phyloP scores from a whole-genome alignment of 1,140 invertebrate species.

The Drosophila burlai region DNA sequence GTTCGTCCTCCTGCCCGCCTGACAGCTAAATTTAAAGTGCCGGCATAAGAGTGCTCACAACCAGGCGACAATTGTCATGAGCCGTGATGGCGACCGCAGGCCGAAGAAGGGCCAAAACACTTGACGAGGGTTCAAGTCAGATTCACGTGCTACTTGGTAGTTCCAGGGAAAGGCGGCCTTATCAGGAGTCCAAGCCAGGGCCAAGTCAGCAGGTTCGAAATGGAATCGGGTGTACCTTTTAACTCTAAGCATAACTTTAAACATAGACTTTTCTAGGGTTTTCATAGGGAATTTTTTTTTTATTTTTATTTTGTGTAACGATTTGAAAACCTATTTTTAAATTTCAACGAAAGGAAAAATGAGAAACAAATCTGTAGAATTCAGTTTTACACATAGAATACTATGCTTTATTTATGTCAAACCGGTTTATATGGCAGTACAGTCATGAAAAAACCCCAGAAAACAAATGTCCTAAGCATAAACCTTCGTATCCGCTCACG shows the following conservation, averaged over 20 bases:
- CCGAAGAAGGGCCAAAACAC: conserved; percentile 25
- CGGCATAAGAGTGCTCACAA: conserved; percentile 30
- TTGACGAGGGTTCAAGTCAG: conserved; percentile 62
- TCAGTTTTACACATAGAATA: no score
- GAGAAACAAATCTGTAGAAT: rapidly evolving
- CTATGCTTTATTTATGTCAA: background rate
- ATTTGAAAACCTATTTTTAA: background rate
- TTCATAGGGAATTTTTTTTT: background rate
- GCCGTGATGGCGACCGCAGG: conserved; percentile 27
- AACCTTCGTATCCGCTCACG: background rate
- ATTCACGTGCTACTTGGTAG: conserved; percentile 34
- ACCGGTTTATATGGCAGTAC: background rate
- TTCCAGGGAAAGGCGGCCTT: conserved; percentile 21
- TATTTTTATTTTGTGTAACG: background rate
- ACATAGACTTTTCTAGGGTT: background rate
- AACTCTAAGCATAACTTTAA: background rate
- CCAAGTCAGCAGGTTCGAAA: background rate
- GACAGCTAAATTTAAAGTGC: conserved; percentile 46
- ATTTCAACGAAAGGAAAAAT: background rate
- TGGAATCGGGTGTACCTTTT: background rate
- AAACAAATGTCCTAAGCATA: background rate
- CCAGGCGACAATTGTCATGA: conserved; percentile 63
- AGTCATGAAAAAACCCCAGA: background rate
- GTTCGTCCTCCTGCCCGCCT: background rate
- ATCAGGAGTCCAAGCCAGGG: conserved; percentile 17